phyloP scores from a whole-genome alignment of 30 jellyfish, hydroid and myxozoan species.

The Mastigias papua region DNA sequence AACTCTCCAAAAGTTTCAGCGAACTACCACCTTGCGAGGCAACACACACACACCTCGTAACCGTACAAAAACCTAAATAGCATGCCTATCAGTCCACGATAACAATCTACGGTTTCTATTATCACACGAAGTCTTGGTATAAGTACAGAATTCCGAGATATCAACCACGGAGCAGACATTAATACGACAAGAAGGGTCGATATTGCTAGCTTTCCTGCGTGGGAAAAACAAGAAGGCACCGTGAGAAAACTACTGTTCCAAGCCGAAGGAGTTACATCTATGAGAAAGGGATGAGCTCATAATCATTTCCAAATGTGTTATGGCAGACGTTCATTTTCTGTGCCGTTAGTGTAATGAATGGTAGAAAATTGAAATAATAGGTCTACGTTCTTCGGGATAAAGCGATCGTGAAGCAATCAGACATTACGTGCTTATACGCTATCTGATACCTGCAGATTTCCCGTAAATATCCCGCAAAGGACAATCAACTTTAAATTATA shows the following conservation, averaged over 20 bases:
- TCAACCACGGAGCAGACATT: conserved; percentile 48
- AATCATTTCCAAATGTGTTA: not conserved
- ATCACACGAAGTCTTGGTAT: not conserved
- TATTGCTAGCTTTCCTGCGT: conserved; percentile 76
- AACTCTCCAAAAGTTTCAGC: too few species aligned
- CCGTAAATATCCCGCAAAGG: conserved; percentile 39
- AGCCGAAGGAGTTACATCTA: conserved; percentile 17
- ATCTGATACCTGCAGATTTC: conserved; percentile 41
- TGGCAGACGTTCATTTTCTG: not conserved
- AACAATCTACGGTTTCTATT: not conserved
- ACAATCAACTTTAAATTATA: conserved; percentile 8
- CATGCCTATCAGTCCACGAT: not conserved
- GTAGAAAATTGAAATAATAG: not conserved
- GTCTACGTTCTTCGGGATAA: not conserved
- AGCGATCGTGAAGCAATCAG: conserved; percentile 14
- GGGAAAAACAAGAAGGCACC: conserved; percentile 73
- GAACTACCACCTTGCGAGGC: too few species aligned
- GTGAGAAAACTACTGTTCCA: conserved; percentile 78
- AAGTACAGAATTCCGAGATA: conserved; percentile 7
- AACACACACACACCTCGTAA: not conserved
- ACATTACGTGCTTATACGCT: conserved; percentile 30
- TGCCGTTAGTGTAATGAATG: not conserved
- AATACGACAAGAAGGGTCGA: conserved; percentile 40
- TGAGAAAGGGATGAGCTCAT: not conserved
- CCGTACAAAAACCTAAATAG: conserved; percentile 1